Percentiles rank a stretch among this genome's conserved stretches.
These are phyloP conservation scores for Hapalemur alaotrensis DNA, from an alignment of 2,797 vertebrate species.

Conservation along the genomic window DNA sequence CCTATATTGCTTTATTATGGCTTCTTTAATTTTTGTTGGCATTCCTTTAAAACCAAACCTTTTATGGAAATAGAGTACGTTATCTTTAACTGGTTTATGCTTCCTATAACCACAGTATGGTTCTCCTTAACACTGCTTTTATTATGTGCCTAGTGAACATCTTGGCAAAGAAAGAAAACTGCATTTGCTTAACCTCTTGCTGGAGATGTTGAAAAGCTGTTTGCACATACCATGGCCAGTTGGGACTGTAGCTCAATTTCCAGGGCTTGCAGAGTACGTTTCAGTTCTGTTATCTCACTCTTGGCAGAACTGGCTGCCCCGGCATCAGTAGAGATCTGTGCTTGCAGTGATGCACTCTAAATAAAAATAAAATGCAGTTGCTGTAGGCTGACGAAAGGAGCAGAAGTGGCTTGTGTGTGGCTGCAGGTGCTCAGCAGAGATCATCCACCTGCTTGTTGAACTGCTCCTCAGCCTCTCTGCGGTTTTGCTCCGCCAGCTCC, in stretches of 20 bases:
- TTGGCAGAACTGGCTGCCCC: slow-evolving; percentile 73
- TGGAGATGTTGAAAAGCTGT: neutral
- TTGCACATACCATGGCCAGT: slow-evolving; percentile 75
- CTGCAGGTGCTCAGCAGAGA: accelerated
- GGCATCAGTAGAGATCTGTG: slow-evolving; percentile 72
- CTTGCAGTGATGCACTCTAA: slow-evolving; percentile 76
- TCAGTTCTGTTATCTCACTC: slow-evolving; percentile 80
- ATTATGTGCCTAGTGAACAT: neutral
- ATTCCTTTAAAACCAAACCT: neutral
- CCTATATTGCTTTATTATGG: neutral
- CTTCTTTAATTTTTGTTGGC: neutral
- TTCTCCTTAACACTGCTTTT: neutral
- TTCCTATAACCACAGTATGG: neutral
- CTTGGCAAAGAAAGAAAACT: neutral
- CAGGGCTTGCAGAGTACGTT: slow-evolving; percentile 75
- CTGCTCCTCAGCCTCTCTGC: slow-evolving; percentile 69
- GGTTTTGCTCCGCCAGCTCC: slow-evolving; percentile 78
- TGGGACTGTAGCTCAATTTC: slow-evolving; percentile 84
- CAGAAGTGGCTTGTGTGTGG: neutral
- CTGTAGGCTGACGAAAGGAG: neutral
- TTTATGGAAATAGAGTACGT: neutral
- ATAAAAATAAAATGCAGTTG: neutral
- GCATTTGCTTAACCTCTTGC: neutral
- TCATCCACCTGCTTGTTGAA: slow-evolving; percentile 72
- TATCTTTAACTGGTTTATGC: neutral